Evolutionary conservation across 1,140 invertebrate genomes (phyloP).

Genomic region (Dryas iulia): DNA sequence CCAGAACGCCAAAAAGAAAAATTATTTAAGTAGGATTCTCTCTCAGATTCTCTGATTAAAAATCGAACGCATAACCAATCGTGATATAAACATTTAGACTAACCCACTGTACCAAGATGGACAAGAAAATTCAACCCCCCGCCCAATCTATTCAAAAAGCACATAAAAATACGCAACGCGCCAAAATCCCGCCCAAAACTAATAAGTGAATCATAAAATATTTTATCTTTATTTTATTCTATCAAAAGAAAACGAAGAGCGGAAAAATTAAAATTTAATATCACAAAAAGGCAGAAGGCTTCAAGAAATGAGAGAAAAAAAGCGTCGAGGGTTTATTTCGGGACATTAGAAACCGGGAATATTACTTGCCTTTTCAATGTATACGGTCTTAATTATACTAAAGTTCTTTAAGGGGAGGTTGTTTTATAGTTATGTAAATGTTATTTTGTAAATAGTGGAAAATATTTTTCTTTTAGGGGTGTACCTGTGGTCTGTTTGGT

Average conservation of each 20-base stretch:
- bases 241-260: slow-evolving; percentile 24
- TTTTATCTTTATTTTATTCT: slow-evolving; percentile 37
- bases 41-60: no score
- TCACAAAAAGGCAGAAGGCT: slow-evolving; percentile 32
- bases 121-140: not conserved
- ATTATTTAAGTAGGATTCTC: no score
- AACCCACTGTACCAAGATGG: no score
- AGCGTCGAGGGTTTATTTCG: slow-evolving; percentile 54
- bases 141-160: slow-evolving; percentile 19
- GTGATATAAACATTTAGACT: no score
- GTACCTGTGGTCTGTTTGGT: no score
- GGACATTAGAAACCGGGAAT: slow-evolving; percentile 50
- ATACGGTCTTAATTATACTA: not conserved
- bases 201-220: slow-evolving; percentile 17
- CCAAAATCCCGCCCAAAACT: not conserved
- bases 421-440: no score
- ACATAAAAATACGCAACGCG: slow-evolving; percentile 16
- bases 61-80: no score
- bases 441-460: no score
- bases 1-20: no score
- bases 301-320: slow-evolving; percentile 37
- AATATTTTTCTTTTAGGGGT: no score
- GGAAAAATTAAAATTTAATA: slow-evolving; percentile 47
- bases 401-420: not conserved
- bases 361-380: slow-evolving; percentile 13